phyloP scores from a whole-genome alignment of 1,140 invertebrate genomes.

The Ostrea edulis region DNA sequence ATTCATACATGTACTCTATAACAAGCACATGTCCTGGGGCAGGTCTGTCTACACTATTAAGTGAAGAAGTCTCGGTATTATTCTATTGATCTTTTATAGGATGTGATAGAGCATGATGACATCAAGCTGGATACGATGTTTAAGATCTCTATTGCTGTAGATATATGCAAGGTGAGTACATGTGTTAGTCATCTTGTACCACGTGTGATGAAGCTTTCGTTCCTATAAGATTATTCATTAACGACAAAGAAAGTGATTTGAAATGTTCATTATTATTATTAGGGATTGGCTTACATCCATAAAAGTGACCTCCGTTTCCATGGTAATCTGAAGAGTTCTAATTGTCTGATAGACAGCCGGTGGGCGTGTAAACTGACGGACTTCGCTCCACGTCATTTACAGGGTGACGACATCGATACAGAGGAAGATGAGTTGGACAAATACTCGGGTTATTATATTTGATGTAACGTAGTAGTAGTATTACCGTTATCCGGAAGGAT shows the following conservation, averaged over 20 bases:
- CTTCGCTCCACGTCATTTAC: slow-evolving; percentile 84
- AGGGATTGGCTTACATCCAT: slow-evolving; percentile 96
- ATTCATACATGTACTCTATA: too few relatives aligned
- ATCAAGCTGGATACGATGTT: slow-evolving; percentile 95
- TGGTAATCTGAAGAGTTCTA: slow-evolving; percentile 95
- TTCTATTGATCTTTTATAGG: slow-evolving; percentile 78
- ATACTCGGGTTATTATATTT: slow-evolving; percentile 7
- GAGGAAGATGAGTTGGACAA: slow-evolving; percentile 27
- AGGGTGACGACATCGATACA: not conserved
- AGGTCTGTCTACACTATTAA: not conserved
- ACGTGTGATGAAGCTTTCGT: too few relatives aligned
- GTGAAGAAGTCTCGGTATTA: not conserved
- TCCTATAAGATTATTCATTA: too few relatives aligned
- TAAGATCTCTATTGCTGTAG: slow-evolving; percentile 93
- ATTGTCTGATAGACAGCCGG: slow-evolving; percentile 96
- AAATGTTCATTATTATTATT: slow-evolving; percentile 78
- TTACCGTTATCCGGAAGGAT: not conserved
- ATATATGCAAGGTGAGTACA: slow-evolving; percentile 87
- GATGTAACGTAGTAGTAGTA: not conserved
- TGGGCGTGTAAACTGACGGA: slow-evolving; percentile 98
- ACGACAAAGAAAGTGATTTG: not conserved
- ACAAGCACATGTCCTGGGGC: not conserved
- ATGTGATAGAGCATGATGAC: slow-evolving; percentile 94
- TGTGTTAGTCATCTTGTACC: not conserved
- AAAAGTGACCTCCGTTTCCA: slow-evolving; percentile 93